phyloP scores from a whole-genome alignment of 2,797 vertebrate species.

The Hylomyscus alleni region DNA sequence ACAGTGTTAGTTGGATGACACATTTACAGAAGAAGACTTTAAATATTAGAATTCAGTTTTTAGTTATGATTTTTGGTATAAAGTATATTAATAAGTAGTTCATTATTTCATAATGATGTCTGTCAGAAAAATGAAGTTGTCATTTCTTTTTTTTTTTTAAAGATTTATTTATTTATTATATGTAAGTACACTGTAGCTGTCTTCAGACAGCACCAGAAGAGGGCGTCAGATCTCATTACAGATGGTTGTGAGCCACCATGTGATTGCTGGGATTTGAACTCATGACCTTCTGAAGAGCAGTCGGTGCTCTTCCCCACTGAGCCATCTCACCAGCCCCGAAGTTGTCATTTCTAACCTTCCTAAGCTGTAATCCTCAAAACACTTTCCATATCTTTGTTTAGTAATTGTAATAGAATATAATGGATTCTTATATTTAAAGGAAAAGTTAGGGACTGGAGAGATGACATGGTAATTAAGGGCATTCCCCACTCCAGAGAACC shows the following conservation, averaged over 20 bases:
- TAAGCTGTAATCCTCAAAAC: neutral
- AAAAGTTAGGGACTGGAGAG: neutral
- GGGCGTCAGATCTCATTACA: too few relatives aligned
- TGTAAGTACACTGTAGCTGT: too few relatives aligned
- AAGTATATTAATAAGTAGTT: neutral
- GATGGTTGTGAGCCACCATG: too few relatives aligned
- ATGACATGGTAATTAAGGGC: neutral
- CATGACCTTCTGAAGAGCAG: too few relatives aligned
- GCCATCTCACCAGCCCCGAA: too few relatives aligned
- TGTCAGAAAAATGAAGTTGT: constrained; percentile 2
- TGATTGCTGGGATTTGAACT: too few relatives aligned
- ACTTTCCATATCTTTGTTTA: neutral
- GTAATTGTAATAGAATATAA: constrained; percentile 4
- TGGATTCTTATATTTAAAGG: constrained; percentile 37
- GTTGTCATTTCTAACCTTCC: neutral
- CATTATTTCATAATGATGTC: neutral
- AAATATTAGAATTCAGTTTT: neutral
- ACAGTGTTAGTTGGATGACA: neutral
- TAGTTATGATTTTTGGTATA: neutral
- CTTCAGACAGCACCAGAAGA: too few relatives aligned
- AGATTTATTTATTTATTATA: too few relatives aligned
- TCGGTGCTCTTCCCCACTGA: too few relatives aligned
- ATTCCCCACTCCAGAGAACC: neutral
- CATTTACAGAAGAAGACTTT: neutral
- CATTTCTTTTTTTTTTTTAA: too few relatives aligned